Conservation (phyloP, 37 sponge, comb jelly and placozoan species). For the Haliclona indistincta region DNA sequence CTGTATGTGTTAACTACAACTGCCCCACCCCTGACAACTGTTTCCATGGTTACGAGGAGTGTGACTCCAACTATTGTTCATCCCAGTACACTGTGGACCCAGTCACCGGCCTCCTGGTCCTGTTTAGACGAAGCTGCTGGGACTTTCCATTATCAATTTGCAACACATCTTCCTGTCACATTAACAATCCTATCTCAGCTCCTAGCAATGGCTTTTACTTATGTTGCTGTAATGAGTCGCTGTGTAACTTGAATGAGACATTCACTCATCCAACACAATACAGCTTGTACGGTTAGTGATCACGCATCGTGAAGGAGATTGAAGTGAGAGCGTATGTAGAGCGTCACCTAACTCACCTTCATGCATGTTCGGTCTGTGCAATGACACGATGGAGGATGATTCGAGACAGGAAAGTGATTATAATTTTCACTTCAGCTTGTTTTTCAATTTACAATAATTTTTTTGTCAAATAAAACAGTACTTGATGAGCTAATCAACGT, state of each 20-base stretch:
- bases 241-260: conserved; percentile 2
- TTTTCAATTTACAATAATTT: too few relatives aligned
- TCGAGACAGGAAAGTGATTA: too few relatives aligned
- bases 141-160: background rate
- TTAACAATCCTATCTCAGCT: background rate
- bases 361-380: too few relatives aligned
- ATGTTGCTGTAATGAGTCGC: conserved; percentile 5
- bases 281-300: background rate
- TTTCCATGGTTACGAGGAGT: conserved; percentile 1
- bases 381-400: too few relatives aligned
- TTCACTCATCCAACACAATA: background rate
- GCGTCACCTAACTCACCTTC: too few relatives aligned
- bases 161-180: background rate
- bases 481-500: too few relatives aligned
- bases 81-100: background rate
- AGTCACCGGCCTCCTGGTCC: background rate
- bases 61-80: background rate
- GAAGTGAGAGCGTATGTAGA: too few relatives aligned
- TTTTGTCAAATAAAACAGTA: too few relatives aligned
- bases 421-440: too few relatives aligned
- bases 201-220: background rate
- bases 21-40: background rate
- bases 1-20: conserved; percentile 6
- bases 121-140: background rate
- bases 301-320: background rate